Evolutionary conservation across 2,888 invertebrate species (phyloP).

Genomic region (Spodoptera littoralis): DNA sequence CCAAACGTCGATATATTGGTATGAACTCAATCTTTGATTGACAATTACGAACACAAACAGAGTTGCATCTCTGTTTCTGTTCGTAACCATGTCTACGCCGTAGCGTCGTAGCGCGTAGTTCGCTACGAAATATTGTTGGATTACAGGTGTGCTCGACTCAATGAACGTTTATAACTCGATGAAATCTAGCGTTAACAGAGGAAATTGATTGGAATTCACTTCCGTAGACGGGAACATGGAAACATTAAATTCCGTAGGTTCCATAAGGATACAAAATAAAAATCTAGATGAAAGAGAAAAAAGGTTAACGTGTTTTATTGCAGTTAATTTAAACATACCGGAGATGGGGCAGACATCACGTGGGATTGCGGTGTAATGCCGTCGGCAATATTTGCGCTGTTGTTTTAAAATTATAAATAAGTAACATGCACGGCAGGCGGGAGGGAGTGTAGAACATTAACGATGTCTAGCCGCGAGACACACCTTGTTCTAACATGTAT

Average conservation of each 20-base stretch:
- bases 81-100: slow-evolving; percentile 47
- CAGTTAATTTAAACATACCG: no score
- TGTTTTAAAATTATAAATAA: neutral
- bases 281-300: neutral
- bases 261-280: neutral
- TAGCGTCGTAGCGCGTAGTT: slow-evolving; percentile 42
- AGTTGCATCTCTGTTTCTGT: slow-evolving; percentile 24
- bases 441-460: slow-evolving; percentile 40
- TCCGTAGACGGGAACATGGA: neutral
- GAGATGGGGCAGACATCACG: no score
- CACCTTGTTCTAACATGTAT: slow-evolving; percentile 31
- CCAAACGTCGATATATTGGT: no score
- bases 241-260: no score
- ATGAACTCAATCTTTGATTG: slow-evolving; percentile 9
- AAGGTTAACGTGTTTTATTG: no score
- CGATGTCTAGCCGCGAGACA: slow-evolving; percentile 39
- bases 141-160: slow-evolving; percentile 45
- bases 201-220: slow-evolving; percentile 24
- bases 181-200: slow-evolving; percentile 21
- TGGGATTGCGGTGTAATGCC: no score
- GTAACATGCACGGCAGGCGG: neutral
- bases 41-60: no score
- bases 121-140: slow-evolving; percentile 29
- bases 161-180: slow-evolving; percentile 50
- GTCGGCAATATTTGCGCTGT: no score